Base-by-base conservation (phyloP, 2,888 invertebrate species). In the Ormyrus labotus region DNA sequence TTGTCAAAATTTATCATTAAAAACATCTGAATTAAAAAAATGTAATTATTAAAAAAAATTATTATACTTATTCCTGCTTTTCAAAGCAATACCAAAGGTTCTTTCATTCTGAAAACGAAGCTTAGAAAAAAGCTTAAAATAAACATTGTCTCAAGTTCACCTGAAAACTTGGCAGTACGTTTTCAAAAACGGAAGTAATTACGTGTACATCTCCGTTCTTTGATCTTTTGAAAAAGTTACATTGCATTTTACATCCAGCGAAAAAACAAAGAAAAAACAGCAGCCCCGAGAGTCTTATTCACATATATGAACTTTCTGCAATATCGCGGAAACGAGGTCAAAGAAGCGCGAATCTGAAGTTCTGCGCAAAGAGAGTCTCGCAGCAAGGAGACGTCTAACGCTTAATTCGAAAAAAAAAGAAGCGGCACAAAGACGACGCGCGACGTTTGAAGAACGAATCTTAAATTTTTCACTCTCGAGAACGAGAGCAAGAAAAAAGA, bases 351-450 rank as follows among this genome's bases (percentile, higher is more conserved):
- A 51, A 60, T 60, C 53, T 67, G 58, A 72, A 78, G 71, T 60
- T 72, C 63, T 78, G 55, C 63, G 77, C 71, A 78, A 78, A 78
- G 58, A 78, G 34, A 78, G 55, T 34, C 34, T 34, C 34, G 34
- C 13, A 68, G 53, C 51, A 0, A 19, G 11, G 9, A 34, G 34
- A 34, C 34, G 34, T 34, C 61, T 34, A 34, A 48, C 73, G 48
- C 57, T n/a, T 63, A 60, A 68, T 68, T 45, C 57, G 61, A 51
- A 58, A 75, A 75, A 75, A 45, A 45, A 55, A 34, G 45, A 45
- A 65, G n/a, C 4, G 6, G 8, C 11, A 45, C 63, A n/a, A 51
- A 11, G 8, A 50, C 10, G 50, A 50, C 47, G 47, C 47, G 19
- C 57, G 55, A 50, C 73, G 64, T 74, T 74, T 65, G 65, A 65